These are phyloP conservation scores for Amblyopsis rosae DNA, from an alignment of 2,113 vertebrate genomes.

Conservation along the genomic window DNA sequence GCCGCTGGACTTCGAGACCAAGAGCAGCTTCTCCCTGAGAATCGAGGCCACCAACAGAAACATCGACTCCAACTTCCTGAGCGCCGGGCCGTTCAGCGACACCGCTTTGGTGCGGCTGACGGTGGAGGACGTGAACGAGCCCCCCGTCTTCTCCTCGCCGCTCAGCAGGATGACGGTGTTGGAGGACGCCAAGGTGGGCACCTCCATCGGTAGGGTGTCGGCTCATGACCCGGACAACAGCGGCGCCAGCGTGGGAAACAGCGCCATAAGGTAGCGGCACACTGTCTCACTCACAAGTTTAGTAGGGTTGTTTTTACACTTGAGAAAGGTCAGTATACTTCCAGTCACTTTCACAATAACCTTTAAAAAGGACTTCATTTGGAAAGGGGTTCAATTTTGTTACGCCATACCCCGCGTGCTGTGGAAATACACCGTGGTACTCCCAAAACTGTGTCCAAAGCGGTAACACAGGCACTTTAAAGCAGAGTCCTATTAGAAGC, in stretches of 20 bases:
- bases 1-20: conserved; percentile 93
- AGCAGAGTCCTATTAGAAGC: background rate
- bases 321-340: too few species aligned
- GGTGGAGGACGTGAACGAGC: conserved; percentile 93
- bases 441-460: background rate
- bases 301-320: too few species aligned
- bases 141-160: conserved; percentile 82
- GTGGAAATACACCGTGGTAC: background rate
- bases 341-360: too few species aligned
- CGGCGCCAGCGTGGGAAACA: conserved; percentile 56
- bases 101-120: conserved; percentile 86
- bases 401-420: background rate
- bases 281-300: too few species aligned
- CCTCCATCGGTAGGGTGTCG: conserved; percentile 87
- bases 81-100: conserved; percentile 88
- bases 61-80: conserved; percentile 88
- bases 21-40: conserved; percentile 85
- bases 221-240: conserved; percentile 91
- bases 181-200: conserved; percentile 88
- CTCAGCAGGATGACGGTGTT: conserved; percentile 88
- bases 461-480: background rate
- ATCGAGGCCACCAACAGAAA: conserved; percentile 93
- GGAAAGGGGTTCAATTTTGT: too few species aligned
- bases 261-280: conserved; percentile 83
- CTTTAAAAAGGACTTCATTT: too few species aligned